Percentiles rank a stretch among this genome's conserved stretches.
These are phyloP conservation scores for Coelopa pilipes DNA, from an alignment of 2,888 invertebrate genomes.

Conservation along the genomic window DNA sequence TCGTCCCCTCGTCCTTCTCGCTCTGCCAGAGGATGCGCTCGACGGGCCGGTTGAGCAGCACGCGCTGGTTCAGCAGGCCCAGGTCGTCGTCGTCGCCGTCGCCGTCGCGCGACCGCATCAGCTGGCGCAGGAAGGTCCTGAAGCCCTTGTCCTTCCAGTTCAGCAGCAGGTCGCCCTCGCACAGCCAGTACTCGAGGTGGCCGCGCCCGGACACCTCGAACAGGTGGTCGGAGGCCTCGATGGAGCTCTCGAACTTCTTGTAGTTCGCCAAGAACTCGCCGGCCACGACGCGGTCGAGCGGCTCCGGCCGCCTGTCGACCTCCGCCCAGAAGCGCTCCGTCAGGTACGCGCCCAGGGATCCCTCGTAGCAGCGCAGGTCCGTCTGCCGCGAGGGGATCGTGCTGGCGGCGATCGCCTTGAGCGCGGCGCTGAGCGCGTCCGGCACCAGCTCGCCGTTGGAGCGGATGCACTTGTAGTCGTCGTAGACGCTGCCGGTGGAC, in stretches of 20 bases:
- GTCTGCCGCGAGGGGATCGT: conserved; percentile 60
- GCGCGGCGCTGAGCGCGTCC: conserved; percentile 55
- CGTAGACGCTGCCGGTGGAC: conserved; percentile 55
- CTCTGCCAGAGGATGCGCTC: conserved; percentile 33
- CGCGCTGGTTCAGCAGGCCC: conserved; percentile 57
- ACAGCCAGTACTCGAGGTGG: conserved; percentile 73
- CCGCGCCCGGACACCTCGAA: conserved; percentile 75
- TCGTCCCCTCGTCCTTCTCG: too few relatives aligned
- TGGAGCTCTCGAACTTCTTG: conserved; percentile 67
- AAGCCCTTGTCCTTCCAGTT: conserved; percentile 83
- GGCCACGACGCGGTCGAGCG: conserved; percentile 63
- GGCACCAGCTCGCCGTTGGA: conserved; percentile 65
- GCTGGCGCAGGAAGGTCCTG: conserved; percentile 73
- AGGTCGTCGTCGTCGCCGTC: conserved; percentile 42
- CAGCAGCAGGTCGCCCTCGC: conserved; percentile 76
- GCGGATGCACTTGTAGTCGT: conserved; percentile 57
- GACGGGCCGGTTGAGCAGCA: conserved; percentile 42
- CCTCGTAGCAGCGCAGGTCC: conserved; percentile 57
- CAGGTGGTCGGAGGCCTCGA: conserved; percentile 75
- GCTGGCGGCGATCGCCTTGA: conserved; percentile 63
- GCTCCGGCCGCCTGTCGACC: conserved; percentile 51
- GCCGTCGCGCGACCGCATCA: conserved; percentile 66
- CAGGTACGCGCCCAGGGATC: conserved; percentile 61
- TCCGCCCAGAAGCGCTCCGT: conserved; percentile 55
- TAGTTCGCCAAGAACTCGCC: conserved; percentile 72